phyloP scores from a whole-genome alignment of 1,140 invertebrate species.

The Brachionus sp. region DNA sequence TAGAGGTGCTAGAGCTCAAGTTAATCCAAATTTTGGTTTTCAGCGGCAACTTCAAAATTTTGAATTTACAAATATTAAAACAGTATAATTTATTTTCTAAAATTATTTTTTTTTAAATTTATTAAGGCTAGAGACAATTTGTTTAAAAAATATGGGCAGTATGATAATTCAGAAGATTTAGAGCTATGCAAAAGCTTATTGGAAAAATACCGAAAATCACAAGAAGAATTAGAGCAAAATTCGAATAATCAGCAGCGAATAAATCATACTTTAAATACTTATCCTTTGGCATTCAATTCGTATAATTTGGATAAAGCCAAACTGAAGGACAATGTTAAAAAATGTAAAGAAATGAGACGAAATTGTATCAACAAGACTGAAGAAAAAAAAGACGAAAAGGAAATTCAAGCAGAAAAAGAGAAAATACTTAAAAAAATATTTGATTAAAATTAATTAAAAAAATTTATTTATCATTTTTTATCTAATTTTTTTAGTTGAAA shows the following conservation, averaged over 20 bases:
- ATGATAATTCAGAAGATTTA: constrained; percentile 8
- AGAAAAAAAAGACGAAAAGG: not conserved
- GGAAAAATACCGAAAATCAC: not conserved
- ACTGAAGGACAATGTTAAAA: not conserved
- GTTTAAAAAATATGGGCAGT: not conserved
- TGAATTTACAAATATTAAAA: constrained; percentile 61
- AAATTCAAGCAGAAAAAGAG: not conserved
- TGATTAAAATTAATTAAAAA: not conserved
- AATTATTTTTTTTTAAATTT: not conserved
- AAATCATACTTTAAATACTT: constrained; percentile 3
- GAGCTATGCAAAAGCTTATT: not conserved
- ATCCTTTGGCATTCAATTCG: constrained; percentile 26
- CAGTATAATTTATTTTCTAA: not conserved
- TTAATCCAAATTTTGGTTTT: constrained; percentile 92
- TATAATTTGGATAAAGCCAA: constrained; percentile 39
- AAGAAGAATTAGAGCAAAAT: not conserved
- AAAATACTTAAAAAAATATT: not conserved
- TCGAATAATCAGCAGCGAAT: constrained; percentile 1
- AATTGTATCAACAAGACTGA: not conserved
- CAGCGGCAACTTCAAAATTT: constrained; percentile 88
- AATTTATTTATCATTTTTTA: not conserved
- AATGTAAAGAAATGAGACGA: not conserved
- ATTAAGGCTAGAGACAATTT: constrained; percentile 25
- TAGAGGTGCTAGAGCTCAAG: constrained; percentile 77
- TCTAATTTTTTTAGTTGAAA: not conserved